phyloP scores from a whole-genome alignment of 2,113 vertebrate species.

The Podocnemis expansa region DNA sequence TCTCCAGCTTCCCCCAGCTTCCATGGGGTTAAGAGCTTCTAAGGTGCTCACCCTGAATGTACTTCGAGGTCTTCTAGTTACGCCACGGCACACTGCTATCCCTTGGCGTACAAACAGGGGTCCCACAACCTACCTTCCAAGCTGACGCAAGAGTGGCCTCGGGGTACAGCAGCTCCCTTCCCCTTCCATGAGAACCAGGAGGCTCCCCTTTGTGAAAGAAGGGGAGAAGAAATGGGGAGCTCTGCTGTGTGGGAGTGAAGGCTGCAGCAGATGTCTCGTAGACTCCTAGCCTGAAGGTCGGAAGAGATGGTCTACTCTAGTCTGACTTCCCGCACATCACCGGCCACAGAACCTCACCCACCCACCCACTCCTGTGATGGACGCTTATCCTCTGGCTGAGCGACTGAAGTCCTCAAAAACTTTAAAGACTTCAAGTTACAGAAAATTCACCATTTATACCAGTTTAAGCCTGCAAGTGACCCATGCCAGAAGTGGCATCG shows the following conservation, averaged over 20 bases:
- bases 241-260: not conserved
- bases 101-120: rapidly evolving
- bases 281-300: no score
- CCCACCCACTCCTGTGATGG: no score
- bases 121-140: not conserved
- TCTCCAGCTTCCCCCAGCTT: not conserved
- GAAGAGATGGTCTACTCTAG: no score
- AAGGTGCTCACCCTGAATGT: not conserved
- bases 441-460: no score
- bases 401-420: no score
- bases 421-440: no score
- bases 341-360: no score
- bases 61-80: not conserved
- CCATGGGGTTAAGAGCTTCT: not conserved
- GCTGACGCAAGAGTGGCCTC: not conserved
- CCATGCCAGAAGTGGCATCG: no score
- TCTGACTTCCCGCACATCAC: no score
- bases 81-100: not conserved
- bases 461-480: no score
- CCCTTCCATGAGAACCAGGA: not conserved
- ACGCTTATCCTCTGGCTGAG: no score
- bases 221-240: not conserved
- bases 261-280: not conserved
- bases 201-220: not conserved
- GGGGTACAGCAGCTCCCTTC: not conserved